These are phyloP conservation scores for Drosophila kepulauana DNA, from an alignment of 1,140 invertebrate genomes.

Conservation along the genomic window DNA sequence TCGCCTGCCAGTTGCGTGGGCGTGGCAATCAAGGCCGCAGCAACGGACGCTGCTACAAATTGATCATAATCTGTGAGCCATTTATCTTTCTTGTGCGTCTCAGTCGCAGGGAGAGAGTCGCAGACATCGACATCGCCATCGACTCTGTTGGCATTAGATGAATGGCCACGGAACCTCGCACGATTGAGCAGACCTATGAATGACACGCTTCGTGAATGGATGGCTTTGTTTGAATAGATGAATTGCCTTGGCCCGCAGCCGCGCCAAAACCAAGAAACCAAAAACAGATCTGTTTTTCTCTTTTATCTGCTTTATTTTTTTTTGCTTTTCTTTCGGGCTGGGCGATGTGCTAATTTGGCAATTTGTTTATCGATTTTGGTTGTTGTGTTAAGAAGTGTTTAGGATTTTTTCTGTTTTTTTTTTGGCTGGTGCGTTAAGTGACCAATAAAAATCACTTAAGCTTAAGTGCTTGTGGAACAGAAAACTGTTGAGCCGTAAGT, in stretches of 20 bases:
- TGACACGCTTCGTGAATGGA: constrained; percentile 73
- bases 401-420: background rate
- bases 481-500: constrained; percentile 37
- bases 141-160: constrained; percentile 58
- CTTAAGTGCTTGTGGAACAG: constrained; percentile 60
- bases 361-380: constrained; percentile 82
- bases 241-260: constrained; percentile 68
- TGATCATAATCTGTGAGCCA: constrained; percentile 81
- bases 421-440: constrained; percentile 60
- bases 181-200: constrained; percentile 74
- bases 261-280: constrained; percentile 25
- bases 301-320: constrained; percentile 22
- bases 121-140: constrained; percentile 23
- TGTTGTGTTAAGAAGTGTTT: constrained; percentile 28
- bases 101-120: constrained; percentile 28
- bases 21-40: constrained; percentile 62
- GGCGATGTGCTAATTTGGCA: constrained; percentile 77
- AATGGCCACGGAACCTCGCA: constrained; percentile 74
- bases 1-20: constrained; percentile 51
- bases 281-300: constrained; percentile 47
- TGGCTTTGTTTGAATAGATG: constrained; percentile 82
- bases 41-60: constrained; percentile 67
- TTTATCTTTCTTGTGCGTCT: constrained; percentile 62
- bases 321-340: constrained; percentile 27
- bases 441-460: constrained; percentile 82